A percentile compares a stretch with the other conserved stretches of the same genome.
phyloP scores from a whole-genome alignment of 92 coral and sea anemone genomes.

The Desmophyllum pertusum region DNA sequence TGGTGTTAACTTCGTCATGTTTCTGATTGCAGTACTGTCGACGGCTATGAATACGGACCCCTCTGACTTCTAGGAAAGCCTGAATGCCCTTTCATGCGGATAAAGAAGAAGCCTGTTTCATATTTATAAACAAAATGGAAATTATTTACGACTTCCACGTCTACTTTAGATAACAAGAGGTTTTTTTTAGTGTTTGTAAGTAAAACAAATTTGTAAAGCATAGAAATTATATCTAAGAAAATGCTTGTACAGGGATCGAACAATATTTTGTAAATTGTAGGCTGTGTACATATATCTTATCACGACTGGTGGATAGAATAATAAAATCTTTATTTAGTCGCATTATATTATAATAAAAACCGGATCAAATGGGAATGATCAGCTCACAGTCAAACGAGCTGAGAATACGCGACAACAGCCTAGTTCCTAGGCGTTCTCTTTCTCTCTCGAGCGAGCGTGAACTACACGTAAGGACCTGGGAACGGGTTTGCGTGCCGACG shows the following conservation, averaged over 20 bases:
- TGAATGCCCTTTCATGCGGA: not conserved
- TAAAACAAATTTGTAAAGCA: not conserved
- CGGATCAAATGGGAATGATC: not conserved
- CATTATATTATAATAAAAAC: too few relatives aligned
- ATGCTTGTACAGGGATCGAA: not conserved
- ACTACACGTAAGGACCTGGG: too few relatives aligned
- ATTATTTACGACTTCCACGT: not conserved
- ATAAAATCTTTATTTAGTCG: not conserved
- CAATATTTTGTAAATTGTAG: not conserved
- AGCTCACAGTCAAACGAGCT: too few relatives aligned
- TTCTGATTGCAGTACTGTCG: not conserved
- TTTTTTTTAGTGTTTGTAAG: not conserved
- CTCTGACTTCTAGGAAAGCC: not conserved
- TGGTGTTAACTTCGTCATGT: too few relatives aligned
- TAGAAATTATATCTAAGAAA: too few relatives aligned
- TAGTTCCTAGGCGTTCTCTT: too few relatives aligned
- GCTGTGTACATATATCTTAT: not conserved
- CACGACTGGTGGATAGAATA: not conserved
- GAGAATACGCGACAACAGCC: too few relatives aligned
- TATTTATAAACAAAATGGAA: too few relatives aligned
- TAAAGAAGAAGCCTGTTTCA: too few relatives aligned
- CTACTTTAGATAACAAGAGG: too few relatives aligned
- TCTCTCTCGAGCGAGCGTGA: too few relatives aligned
- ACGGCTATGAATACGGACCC: slow-evolving; percentile 3
- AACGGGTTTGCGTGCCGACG: too few relatives aligned